These are phyloP conservation scores for Sitta carolinensis DNA, from an alignment of 2,797 vertebrate genomes.

Conservation along the genomic window DNA sequence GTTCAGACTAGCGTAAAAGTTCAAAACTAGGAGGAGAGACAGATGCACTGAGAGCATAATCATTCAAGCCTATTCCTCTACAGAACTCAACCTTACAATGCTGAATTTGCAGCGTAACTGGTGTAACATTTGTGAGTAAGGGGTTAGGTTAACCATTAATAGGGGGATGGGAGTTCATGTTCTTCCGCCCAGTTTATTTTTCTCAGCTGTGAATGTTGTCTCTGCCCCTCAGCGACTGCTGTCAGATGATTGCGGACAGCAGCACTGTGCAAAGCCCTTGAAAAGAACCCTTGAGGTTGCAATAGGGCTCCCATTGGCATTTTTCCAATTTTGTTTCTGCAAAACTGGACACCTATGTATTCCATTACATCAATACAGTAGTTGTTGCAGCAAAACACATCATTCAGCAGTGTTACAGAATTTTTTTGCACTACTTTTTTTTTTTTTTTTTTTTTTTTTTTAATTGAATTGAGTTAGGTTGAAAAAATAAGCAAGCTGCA, in stretches of 20 bases:
- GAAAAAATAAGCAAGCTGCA: constrained; percentile 65
- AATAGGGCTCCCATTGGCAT: background rate
- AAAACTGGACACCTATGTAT: constrained; percentile 40
- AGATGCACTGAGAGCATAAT: background rate
- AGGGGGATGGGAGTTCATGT: background rate
- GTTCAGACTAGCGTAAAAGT: background rate
- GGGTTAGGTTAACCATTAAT: constrained; percentile 48
- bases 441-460: background rate
- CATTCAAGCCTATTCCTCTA: background rate
- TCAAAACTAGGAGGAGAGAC: background rate
- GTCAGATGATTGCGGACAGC: background rate
- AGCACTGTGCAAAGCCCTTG: background rate
- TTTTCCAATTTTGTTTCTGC: constrained; percentile 8
- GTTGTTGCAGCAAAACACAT: constrained; percentile 52
- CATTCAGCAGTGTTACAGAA: constrained; percentile 60
- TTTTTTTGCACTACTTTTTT: constrained; percentile 64
- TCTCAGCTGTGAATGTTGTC: background rate
- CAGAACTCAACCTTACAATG: constrained; percentile 6
- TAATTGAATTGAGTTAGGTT: background rate
- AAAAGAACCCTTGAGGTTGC: background rate
- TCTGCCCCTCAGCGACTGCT: background rate
- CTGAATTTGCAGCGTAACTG: constrained; percentile 22
- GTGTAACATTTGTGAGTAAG: background rate
- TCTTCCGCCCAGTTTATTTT: background rate
- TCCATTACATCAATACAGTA: constrained; percentile 65